Base-by-base conservation (phyloP, 2,888 invertebrate species). In the Dynastes grantii region DNA sequence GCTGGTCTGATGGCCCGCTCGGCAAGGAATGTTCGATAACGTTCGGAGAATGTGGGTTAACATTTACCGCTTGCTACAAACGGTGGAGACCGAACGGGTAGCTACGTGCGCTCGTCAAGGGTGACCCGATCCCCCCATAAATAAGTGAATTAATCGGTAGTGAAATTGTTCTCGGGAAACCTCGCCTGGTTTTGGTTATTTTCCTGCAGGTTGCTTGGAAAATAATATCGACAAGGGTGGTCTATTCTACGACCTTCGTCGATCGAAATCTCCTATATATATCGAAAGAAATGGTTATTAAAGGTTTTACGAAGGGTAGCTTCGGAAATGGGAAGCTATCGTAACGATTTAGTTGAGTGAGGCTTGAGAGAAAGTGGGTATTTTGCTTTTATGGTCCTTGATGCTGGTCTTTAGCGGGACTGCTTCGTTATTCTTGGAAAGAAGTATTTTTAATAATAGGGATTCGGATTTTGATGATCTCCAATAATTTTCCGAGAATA, bases 121-220 rank as follows among this genome's bases (percentile, higher is more conserved):
- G 49, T 45, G 63, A 32, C 27, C 5, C 49, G 37, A 9, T 22
- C 37, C 73, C 40, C 58, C 13, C 58, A 61, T 73, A 73, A 73
- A 73, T 73, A 73, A 73, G 58, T 61, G 58, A 73, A 73, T 73
- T 73, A 73, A 73, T 73, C 61, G 73, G 58, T 58, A 73, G 73
- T 61, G 73, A 73, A 73, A 73, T 73, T 73, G 61, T 58, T 27
- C 73, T 22, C 61, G 73, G 61, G 61, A 45, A 11, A 45, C 45
- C 9, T 37, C 32, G 32, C 32, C 6, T 2, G 32, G 32, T 4
- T 37, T 5, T 37, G 32, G 32, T 37, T n/a, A 32, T 64, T 32
- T 37, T 29, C 32, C 32, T 64, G 5, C 64, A 22, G 27, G 16
- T 22, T 37, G 29, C 32, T 37, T 45, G 37, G 40, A 40, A 65